Conservation (phyloP, 2,113 vertebrate species). For the Dromiciops gliroides region DNA sequence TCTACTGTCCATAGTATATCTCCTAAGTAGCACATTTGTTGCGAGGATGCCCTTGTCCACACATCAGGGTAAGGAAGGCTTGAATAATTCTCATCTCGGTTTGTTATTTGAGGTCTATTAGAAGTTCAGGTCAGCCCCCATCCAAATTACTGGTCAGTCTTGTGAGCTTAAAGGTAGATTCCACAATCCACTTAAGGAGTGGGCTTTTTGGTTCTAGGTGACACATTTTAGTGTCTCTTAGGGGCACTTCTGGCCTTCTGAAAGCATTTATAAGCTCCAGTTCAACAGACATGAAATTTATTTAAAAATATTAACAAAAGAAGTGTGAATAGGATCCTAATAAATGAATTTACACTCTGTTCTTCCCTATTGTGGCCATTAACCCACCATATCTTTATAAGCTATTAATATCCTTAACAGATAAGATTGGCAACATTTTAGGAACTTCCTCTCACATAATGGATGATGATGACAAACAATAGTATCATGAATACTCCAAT, state of each 20-base stretch:
- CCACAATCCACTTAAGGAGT: neutral
- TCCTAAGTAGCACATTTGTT: neutral
- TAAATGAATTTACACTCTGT: neutral
- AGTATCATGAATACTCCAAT: constrained; percentile 6
- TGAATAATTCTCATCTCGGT: neutral
- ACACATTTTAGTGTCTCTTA: constrained; percentile 13
- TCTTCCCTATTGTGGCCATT: neutral
- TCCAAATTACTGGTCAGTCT: neutral
- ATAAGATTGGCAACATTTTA: neutral
- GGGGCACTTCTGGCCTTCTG: constrained; percentile 24
- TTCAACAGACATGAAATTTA: constrained; percentile 21
- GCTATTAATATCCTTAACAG: neutral
- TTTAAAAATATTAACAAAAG: constrained; percentile 7
- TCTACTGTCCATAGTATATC: neutral
- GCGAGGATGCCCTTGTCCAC: neutral
- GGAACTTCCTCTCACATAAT: neutral
- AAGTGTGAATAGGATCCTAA: constrained; percentile 39
- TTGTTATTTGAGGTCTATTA: neutral
- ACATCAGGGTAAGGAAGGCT: neutral
- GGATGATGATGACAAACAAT: constrained; percentile 16
- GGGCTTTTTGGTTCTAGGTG: neutral
- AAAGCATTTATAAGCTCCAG: neutral
- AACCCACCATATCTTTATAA: neutral
- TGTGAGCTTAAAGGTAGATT: neutral
- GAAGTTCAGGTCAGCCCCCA: neutral